Percentiles rank a stretch among this genome's conserved stretches.
Evolutionary conservation across 2,797 vertebrate genomes (phyloP).

Genomic region (Lutjanus argentimaculatus): DNA sequence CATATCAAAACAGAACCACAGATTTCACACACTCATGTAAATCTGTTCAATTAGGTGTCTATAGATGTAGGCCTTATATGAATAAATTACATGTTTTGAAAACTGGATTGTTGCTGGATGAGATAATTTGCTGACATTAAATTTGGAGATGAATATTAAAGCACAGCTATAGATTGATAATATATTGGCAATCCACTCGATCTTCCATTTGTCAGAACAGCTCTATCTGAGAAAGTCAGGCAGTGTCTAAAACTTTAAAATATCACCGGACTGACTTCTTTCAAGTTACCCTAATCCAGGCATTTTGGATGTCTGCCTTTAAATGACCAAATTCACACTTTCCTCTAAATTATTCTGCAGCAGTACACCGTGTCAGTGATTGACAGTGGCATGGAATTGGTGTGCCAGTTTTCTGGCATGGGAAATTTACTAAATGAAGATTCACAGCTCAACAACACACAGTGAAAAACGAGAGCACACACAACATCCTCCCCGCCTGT

Average conservation of each 20-base stretch:
- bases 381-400: slow-evolving; percentile 53
- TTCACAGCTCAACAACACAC: slow-evolving; percentile 44
- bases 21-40: background rate
- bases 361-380: slow-evolving; percentile 19
- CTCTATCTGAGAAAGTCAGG: background rate
- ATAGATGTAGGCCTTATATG: background rate
- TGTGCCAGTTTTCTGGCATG: slow-evolving; percentile 43
- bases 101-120: background rate
- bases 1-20: background rate
- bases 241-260: slow-evolving; percentile 4
- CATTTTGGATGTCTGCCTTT: slow-evolving; percentile 12
- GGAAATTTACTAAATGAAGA: slow-evolving; percentile 56
- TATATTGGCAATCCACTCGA: background rate
- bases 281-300: slow-evolving; percentile 11
- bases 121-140: background rate
- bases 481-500: slow-evolving; percentile 12
- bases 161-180: background rate
- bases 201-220: background rate
- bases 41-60: background rate
- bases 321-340: slow-evolving; percentile 20
- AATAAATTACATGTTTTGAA: background rate
- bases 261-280: background rate
- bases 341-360: slow-evolving; percentile 31
- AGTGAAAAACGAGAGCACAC: background rate
- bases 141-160: background rate